phyloP scores from a whole-genome alignment of 2,888 invertebrate genomes.

The Dorcus hopei region DNA sequence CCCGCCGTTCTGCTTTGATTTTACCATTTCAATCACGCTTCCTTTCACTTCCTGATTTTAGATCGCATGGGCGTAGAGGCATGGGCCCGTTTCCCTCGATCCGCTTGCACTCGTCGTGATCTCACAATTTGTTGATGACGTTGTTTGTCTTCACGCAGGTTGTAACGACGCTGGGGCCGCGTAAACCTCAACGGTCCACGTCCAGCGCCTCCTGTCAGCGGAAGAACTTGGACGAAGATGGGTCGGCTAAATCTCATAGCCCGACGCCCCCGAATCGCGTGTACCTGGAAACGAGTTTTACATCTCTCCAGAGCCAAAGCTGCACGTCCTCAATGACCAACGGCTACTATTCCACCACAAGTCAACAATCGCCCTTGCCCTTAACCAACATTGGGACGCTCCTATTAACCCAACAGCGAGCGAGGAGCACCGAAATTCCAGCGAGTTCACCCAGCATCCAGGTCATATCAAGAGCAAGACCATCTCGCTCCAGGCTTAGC shows the following conservation, averaged over 20 bases:
- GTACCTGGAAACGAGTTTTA: conserved; percentile 74
- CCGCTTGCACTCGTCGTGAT: background rate
- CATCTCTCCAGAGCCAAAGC: conserved; percentile 56
- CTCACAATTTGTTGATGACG: background rate
- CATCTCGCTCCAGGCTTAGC: conserved; percentile 19
- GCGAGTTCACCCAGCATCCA: conserved; percentile 13
- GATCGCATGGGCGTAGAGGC: no score
- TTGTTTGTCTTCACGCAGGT: conserved; percentile 54
- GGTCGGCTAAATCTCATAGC: conserved; percentile 21
- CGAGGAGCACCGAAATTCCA: conserved; percentile 6
- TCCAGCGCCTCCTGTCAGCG: conserved; percentile 7
- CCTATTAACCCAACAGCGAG: conserved; percentile 14
- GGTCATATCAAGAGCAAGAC: conserved; percentile 14
- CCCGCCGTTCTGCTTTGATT: background rate
- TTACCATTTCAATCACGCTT: background rate
- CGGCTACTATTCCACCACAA: conserved; percentile 42
- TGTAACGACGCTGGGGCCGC: conserved; percentile 75
- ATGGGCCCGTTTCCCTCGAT: background rate
- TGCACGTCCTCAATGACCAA: conserved; percentile 44
- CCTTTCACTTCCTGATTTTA: background rate
- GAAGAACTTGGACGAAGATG: conserved; percentile 15
- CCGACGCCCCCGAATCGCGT: conserved; percentile 56
- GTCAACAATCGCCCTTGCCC: conserved; percentile 39
- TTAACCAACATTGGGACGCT: conserved; percentile 24
- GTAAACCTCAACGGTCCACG: conserved; percentile 67